phyloP scores from a whole-genome alignment of 1,140 invertebrate species.

The Drosophila equinoxialis region DNA sequence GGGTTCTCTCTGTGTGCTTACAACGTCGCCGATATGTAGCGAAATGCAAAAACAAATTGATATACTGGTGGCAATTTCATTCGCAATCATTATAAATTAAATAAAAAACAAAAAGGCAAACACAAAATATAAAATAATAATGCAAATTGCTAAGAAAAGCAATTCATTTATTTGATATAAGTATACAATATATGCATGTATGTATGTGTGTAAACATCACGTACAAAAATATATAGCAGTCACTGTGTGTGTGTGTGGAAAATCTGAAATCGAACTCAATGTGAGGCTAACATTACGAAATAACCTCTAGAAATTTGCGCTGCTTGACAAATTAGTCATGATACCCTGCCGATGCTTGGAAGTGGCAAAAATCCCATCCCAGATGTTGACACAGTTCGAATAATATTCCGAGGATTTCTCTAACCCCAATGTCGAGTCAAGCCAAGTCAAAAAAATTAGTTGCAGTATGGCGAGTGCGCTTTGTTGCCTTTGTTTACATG shows the following conservation, averaged over 20 bases:
- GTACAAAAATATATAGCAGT: neutral
- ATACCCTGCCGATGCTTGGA: slow-evolving; percentile 5
- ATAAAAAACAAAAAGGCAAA: neutral
- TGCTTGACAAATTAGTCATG: slow-evolving; percentile 32
- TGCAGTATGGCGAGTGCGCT: too few species aligned
- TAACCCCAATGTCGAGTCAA: too few species aligned
- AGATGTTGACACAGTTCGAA: too few species aligned
- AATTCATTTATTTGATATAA: slow-evolving; percentile 6
- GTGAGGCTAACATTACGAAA: slow-evolving; percentile 23
- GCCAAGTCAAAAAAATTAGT: too few species aligned
- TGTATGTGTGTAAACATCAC: neutral
- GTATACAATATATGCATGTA: neutral
- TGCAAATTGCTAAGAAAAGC: slow-evolving; percentile 15
- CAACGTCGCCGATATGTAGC: slow-evolving; percentile 11
- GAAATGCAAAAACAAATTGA: slow-evolving; percentile 37
- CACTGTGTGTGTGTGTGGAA: neutral
- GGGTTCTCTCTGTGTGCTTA: slow-evolving; percentile 4
- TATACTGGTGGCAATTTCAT: slow-evolving; percentile 37
- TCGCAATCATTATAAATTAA: slow-evolving; percentile 32
- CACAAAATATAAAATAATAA: slow-evolving; percentile 1
- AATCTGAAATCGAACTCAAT: slow-evolving; percentile 11
- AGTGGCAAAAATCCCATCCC: neutral
- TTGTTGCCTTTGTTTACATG: neutral
- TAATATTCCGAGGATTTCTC: too few species aligned
- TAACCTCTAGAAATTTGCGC: slow-evolving; percentile 42